Base-by-base conservation (phyloP, 2,797 vertebrate genomes). In the Avahi laniger region DNA sequence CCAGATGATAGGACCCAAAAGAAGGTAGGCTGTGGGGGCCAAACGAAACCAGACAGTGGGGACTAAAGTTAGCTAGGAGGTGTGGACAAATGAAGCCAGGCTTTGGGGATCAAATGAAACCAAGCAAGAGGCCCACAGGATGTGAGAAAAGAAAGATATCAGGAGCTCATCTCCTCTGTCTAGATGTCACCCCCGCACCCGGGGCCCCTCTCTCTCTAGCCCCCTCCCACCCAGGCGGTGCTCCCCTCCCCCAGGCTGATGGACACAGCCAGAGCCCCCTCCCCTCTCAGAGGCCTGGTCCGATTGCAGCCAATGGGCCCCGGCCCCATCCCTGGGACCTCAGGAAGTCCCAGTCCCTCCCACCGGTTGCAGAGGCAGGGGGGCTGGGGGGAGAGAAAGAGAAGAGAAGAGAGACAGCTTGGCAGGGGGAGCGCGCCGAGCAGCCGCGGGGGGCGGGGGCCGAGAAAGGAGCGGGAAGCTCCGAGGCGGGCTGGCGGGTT, bases 341-440 rank as follows among this genome's bases (percentile, higher is more conserved):
- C 97, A 97, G 97, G 96, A 97, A 98, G 97, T 98, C 97, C 97
- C 96, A 94, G 96, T 95, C 97, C 97, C 97, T 98, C 97, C 97
- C 97, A 97, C 96, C 91, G 93, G 97, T 96, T 97, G 97, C 95
- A 96, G 94, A 98, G 95, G 97, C 95, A 85, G 96, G 96, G 97
- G 95, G 96, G 86, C 28, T 85, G 91, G 20, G 92, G 89, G 88
- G 78, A 33, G 90, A 91, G 59, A 76, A 69, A 86, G 93, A 84
- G 94, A 86, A 92, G 75, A 91, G 96, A 79, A 93, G 96, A 98
- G 97, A 98, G 96, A 97, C 96, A 97, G 97, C 97, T 97, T 97
- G 97, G 97, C 97, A 97, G 97, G 96, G 97, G 97, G 97, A 97
- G 97, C 84, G 46, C 79, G 94, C 96, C 46, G 96, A 97, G 96